Evolutionary conservation across 1,140 invertebrate genomes (phyloP).

Genomic region (Drosophila bifasciata): DNA sequence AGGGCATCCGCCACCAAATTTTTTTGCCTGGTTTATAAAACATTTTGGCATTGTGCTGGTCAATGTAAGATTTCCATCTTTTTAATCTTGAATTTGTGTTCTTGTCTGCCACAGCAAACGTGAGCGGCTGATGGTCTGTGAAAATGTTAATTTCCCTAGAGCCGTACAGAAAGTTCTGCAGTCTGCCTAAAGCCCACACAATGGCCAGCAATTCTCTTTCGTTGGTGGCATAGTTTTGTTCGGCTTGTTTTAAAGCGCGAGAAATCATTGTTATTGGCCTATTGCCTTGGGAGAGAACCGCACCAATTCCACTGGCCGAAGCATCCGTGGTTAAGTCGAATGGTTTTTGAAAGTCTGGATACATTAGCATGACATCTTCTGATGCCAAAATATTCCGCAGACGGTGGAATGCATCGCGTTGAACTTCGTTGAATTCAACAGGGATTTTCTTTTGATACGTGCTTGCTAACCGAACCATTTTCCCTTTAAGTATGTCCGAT

Average conservation of each 20-base stretch:
- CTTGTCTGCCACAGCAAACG: constrained; percentile 83
- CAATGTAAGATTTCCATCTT: constrained; percentile 85
- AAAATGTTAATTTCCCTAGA: constrained; percentile 83
- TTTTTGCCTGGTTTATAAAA: constrained; percentile 81
- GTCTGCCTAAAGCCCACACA: constrained; percentile 8
- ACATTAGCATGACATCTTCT: constrained; percentile 25
- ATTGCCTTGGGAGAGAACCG: constrained; percentile 34
- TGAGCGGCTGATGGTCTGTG: constrained; percentile 85
- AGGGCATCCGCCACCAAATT: constrained; percentile 80
- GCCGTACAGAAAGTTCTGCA: constrained; percentile 75
- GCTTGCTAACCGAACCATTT: constrained; percentile 14
- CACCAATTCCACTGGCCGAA: constrained; percentile 21
- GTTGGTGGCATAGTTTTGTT: constrained; percentile 16
- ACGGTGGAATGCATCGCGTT: constrained; percentile 1
- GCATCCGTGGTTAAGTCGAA: constrained; percentile 46
- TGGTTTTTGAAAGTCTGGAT: constrained; percentile 31
- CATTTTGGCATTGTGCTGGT: constrained; percentile 79
- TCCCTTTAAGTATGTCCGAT: constrained; percentile 18
- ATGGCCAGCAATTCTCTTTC: constrained; percentile 22
- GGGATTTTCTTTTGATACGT: constrained; percentile 10
- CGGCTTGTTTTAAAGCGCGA: constrained; percentile 4
- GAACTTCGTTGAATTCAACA: constrained; percentile 11
- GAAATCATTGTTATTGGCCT: constrained; percentile 29
- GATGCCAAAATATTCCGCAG: constrained; percentile 38
- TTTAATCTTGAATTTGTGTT: constrained; percentile 80